These are phyloP conservation scores for Crocallis elinguaria DNA, from an alignment of 2,888 invertebrate species.

Conservation along the genomic window DNA sequence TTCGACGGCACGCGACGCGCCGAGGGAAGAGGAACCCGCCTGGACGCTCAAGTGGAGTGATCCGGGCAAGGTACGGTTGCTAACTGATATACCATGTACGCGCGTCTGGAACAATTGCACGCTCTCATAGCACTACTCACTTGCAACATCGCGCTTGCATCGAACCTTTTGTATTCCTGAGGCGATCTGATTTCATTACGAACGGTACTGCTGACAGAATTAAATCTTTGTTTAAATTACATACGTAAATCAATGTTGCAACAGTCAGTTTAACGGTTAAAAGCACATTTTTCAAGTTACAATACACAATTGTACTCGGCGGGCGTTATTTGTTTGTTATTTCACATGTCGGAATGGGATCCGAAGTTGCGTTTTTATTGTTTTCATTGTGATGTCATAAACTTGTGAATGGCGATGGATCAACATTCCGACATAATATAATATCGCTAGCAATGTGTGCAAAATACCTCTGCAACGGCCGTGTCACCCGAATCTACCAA, in stretches of 20 bases:
- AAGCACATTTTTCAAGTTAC: slow-evolving; percentile 9
- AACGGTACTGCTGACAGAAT: no score
- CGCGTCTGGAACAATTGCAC: slow-evolving; percentile 69
- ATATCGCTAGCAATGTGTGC: slow-evolving; percentile 83
- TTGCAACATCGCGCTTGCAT: slow-evolving; percentile 31
- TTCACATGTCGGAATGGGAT: slow-evolving; percentile 69
- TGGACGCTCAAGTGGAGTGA: slow-evolving; percentile 91
- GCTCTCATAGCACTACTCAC: slow-evolving; percentile 26
- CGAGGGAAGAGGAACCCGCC: slow-evolving; percentile 86
- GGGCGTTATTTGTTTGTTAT: slow-evolving; percentile 68
- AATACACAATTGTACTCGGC: slow-evolving; percentile 70
- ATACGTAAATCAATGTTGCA: slow-evolving; percentile 45
- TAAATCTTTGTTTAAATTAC: no score
- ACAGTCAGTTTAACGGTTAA: slow-evolving; percentile 25
- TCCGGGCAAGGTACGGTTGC: slow-evolving; percentile 92
- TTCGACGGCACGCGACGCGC: slow-evolving; percentile 55
- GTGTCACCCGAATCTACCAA: slow-evolving; percentile 77
- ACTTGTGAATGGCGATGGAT: slow-evolving; percentile 13
- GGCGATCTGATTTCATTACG: no score
- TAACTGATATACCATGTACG: slow-evolving; percentile 60
- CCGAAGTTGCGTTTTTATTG: slow-evolving; percentile 19
- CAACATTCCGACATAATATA: slow-evolving; percentile 67
- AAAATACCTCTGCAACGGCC: slow-evolving; percentile 68
- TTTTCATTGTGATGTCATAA: slow-evolving; percentile 11
- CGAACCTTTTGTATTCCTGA: not conserved